These are phyloP conservation scores for Pterostichus niger DNA, from an alignment of 2,888 invertebrate species.

Conservation along the genomic window DNA sequence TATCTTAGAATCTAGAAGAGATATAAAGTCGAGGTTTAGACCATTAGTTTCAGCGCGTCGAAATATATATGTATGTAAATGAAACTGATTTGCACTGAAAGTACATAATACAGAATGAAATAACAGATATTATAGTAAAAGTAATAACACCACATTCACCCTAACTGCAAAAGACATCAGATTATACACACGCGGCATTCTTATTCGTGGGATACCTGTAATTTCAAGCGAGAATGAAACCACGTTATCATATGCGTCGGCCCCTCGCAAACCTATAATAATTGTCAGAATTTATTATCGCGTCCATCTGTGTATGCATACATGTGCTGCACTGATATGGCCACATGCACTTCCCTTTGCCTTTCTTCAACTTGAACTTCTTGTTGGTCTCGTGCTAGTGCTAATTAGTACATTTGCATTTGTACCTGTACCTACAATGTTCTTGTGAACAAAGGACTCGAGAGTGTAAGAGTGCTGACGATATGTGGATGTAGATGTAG, in stretches of 20 bases:
- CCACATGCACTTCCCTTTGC: no score
- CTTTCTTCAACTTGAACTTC: no score
- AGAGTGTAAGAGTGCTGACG: no score
- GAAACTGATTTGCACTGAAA: not conserved
- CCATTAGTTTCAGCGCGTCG: no score
- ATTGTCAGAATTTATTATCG: slow-evolving; percentile 65
- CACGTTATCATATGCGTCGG: slow-evolving; percentile 51
- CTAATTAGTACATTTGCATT: no score
- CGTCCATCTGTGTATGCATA: slow-evolving; percentile 13
- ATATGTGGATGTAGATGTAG: no score
- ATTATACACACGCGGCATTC: slow-evolving; percentile 18
- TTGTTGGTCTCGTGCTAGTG: no score
- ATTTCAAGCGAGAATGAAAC: slow-evolving; percentile 41
- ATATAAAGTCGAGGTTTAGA: no score
- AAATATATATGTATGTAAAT: no score
- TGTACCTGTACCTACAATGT: no score
- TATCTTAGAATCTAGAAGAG: no score
- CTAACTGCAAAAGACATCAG: slow-evolving; percentile 6
- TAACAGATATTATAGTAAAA: not conserved
- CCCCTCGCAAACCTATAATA: slow-evolving; percentile 59
- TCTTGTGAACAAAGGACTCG: no score
- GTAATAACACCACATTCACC: slow-evolving; percentile 25
- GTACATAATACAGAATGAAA: slow-evolving; percentile 14
- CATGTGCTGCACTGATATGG: not conserved
- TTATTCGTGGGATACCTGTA: slow-evolving; percentile 35